Evolutionary conservation across 2,888 invertebrate genomes (phyloP), one percentile per base, ranked within the genome.

Genomic region (Amphipoea lucens): DNA sequence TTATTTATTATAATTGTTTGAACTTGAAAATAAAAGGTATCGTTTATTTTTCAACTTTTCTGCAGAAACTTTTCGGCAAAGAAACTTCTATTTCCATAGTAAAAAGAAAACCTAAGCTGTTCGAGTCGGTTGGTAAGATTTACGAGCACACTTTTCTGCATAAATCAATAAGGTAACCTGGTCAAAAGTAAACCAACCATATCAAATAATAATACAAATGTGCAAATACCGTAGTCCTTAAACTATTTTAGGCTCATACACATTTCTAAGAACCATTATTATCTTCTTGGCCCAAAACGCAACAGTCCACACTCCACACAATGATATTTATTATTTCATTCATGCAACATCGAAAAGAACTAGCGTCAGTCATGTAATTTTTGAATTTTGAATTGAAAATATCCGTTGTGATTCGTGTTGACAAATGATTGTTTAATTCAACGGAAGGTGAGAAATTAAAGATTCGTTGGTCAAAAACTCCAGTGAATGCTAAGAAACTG

Each of bases 321-420:
- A 17, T 12, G 6, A 14, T 20, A 57, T 54, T 36, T n/a, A 54
- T n/a, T 63, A 62, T 69, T 69, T 57, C 4, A 42, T n/a, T 7
- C 63, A 23, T 36, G 76, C 69, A 81, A 82, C 81, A 81, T 71
- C 48, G 40, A 36, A 36, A 29, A n/a, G 0, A 4, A 45, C 14
- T 42, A 82, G 88, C 36, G 75, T 75, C 75, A 36, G 62, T 60
- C 71, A 60, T 36, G n/a, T 17, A 76, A 69, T 90, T 84, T 92
- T 92, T 90, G 87, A 92, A 92, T 89, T 93, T 93, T 91, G 90
- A 93, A 93, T 89, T 83, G 45, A 77, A 86, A 77, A 85, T 90
- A 87, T 87, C 93, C 92, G 93, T 93, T 89, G 87, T 67, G 36
- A 42, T 76, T 78, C 67, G 72, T 82, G 84, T 86, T 88, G 88